Conservation (phyloP, 1,140 invertebrate species). For the Drosophila parabipectinata region DNA sequence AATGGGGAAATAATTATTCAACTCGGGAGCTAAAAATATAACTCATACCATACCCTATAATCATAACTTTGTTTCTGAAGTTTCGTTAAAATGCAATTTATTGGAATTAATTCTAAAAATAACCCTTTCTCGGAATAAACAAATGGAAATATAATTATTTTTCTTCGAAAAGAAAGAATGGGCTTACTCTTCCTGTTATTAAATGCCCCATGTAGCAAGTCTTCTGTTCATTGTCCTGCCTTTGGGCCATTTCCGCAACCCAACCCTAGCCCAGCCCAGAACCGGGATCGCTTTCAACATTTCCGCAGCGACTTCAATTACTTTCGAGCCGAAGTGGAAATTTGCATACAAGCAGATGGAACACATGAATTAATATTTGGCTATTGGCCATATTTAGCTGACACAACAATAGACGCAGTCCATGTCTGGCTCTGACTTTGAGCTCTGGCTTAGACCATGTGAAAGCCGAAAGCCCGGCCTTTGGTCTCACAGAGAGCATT, state of each 20-base stretch:
- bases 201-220: conserved; percentile 19
- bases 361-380: conserved; percentile 79
- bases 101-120: background rate
- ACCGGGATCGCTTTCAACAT: conserved; percentile 59
- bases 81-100: background rate
- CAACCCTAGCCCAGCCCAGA: conserved; percentile 2
- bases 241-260: conserved; percentile 15
- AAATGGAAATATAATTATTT: too few relatives aligned
- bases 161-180: background rate
- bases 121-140: background rate
- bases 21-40: background rate
- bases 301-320: conserved; percentile 70
- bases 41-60: background rate
- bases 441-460: conserved; percentile 35
- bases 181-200: conserved; percentile 7
- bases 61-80: background rate
- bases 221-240: conserved; percentile 50
- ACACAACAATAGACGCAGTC: conserved; percentile 72
- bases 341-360: conserved; percentile 70
- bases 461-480: conserved; percentile 27
- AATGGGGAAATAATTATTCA: conserved; percentile 38
- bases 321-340: conserved; percentile 59
- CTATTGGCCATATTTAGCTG: conserved; percentile 80
- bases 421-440: conserved; percentile 21
- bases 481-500: conserved; percentile 30